phyloP scores from a whole-genome alignment of 2,113 vertebrate species.

The Lepus europaeus region DNA sequence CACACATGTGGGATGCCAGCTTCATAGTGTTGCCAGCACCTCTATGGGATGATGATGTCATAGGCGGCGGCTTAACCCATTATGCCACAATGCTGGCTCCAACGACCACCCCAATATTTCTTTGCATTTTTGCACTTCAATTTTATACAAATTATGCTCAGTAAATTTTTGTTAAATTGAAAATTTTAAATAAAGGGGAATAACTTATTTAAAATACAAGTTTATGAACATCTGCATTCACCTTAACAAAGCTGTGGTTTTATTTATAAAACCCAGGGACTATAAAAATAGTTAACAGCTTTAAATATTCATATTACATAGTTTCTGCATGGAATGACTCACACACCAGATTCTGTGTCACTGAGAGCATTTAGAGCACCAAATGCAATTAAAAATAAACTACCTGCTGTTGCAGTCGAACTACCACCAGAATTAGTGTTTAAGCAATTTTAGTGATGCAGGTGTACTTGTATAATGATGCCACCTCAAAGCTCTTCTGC shows the following conservation, averaged over 20 bases:
- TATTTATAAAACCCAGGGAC: neutral
- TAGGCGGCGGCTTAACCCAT: no score
- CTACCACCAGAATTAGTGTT: constrained; percentile 57
- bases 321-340: constrained; percentile 18
- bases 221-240: constrained; percentile 45
- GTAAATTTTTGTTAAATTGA: constrained; percentile 1
- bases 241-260: constrained; percentile 29
- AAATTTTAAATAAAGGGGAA: neutral
- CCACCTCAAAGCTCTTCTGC: constrained; percentile 15
- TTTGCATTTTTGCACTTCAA: constrained; percentile 26
- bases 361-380: constrained; percentile 54
- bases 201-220: constrained; percentile 6
- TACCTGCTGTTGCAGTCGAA: constrained; percentile 64
- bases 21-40: no score
- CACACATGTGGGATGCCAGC: no score
- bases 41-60: no score
- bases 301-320: constrained; percentile 29
- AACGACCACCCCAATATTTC: neutral
- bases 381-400: constrained; percentile 75
- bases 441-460: constrained; percentile 58
- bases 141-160: neutral
- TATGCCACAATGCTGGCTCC: no score
- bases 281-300: neutral
- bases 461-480: constrained; percentile 56
- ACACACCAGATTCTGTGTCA: constrained; percentile 31